Conservation (phyloP, 2,888 invertebrate species). For the Physocephala rufipes region DNA sequence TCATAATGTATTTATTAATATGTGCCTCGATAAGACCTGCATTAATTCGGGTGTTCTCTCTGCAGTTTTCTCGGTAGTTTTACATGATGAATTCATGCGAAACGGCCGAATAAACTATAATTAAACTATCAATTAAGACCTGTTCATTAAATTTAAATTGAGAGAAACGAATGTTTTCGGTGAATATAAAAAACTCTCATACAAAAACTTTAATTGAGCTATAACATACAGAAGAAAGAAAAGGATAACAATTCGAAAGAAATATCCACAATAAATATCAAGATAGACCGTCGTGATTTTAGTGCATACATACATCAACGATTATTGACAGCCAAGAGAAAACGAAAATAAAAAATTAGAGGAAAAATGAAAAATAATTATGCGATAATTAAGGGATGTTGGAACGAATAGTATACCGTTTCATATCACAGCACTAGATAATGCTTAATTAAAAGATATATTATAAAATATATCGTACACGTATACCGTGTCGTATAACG, state of each 20-base stretch:
- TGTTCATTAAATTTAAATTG: background rate
- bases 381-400: conserved; percentile 16
- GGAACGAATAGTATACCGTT: background rate
- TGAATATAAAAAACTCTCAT: background rate
- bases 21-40: no score
- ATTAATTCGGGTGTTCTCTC: no score
- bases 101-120: no score
- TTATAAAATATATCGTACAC: no score
- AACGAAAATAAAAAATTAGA: background rate
- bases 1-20: no score
- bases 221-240: background rate
- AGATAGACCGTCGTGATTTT: background rate
- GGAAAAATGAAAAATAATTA: conserved; percentile 19
- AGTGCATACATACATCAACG: background rate
- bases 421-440: background rate
- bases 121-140: no score
- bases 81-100: no score
- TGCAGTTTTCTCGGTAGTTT: no score
- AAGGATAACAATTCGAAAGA: background rate
- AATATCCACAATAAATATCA: background rate
- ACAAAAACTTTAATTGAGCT: background rate
- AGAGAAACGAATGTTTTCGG: background rate
- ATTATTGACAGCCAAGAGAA: conserved; percentile 22
- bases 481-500: no score
- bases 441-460: background rate